phyloP scores from a whole-genome alignment of 2,888 invertebrate genomes.

The Colletes collaris region DNA sequence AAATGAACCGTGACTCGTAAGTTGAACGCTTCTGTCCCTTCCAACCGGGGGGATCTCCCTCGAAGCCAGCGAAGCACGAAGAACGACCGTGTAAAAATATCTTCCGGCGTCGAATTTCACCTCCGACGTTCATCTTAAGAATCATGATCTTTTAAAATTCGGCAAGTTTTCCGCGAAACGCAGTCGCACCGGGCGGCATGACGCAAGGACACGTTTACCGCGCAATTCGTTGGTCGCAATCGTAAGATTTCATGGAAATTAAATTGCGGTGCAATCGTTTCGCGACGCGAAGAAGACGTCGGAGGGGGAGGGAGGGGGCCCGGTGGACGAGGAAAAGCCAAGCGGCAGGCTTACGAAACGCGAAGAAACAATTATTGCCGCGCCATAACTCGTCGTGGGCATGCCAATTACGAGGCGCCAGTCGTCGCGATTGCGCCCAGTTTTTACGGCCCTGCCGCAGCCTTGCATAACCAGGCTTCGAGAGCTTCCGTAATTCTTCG shows the following conservation, averaged over 20 bases:
- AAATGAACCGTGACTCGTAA: too few relatives aligned
- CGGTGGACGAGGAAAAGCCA: constrained; percentile 26
- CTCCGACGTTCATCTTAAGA: too few relatives aligned
- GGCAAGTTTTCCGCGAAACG: too few relatives aligned
- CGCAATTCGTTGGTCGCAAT: constrained; percentile 49
- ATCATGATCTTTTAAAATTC: too few relatives aligned
- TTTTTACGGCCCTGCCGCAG: constrained; percentile 66
- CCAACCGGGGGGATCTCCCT: too few relatives aligned
- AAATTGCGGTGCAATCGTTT: constrained; percentile 55
- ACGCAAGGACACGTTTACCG: constrained; percentile 10
- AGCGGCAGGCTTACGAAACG: constrained; percentile 62
- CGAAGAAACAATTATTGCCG: constrained; percentile 76
- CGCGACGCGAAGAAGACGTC: constrained; percentile 24
- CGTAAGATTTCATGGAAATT: constrained; percentile 65
- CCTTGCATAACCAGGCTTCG: constrained; percentile 67
- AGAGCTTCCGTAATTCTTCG: constrained; percentile 64
- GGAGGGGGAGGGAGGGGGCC: background rate
- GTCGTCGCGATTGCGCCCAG: constrained; percentile 74
- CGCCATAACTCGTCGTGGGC: constrained; percentile 74
- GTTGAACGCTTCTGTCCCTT: too few relatives aligned
- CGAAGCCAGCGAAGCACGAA: too few relatives aligned
- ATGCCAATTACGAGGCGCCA: constrained; percentile 80
- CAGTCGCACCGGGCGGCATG: constrained; percentile 7
- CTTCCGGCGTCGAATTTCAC: too few relatives aligned
- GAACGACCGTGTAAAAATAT: too few relatives aligned